Evolutionary conservation across 2,113 vertebrate species (phyloP).

Genomic region (Struthio camelus): DNA sequence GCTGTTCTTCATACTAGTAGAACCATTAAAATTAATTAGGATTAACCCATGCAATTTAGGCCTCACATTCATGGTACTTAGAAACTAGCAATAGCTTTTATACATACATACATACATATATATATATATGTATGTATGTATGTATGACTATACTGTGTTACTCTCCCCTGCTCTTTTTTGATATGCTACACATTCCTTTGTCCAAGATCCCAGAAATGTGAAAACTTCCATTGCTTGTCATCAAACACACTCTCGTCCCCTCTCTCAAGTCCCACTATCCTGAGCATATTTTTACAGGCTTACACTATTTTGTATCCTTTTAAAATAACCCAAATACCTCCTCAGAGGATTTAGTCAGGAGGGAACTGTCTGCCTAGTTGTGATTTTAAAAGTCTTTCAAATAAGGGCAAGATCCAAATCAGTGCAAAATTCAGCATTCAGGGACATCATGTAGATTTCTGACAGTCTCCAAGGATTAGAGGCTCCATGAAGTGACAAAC

Average conservation of each 20-base stretch:
- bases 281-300: neutral
- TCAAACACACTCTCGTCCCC: neutral
- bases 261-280: neutral
- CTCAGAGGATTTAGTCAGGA: neutral
- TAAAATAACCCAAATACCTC: neutral
- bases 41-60: slow-evolving; percentile 6
- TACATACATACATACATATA: no score
- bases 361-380: neutral
- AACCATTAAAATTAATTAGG: slow-evolving; percentile 6
- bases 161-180: neutral
- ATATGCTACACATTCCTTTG: neutral
- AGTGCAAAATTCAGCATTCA: neutral
- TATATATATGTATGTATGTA: no score
- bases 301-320: neutral
- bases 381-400: slow-evolving; percentile 33
- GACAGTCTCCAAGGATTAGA: neutral
- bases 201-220: neutral
- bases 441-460: slow-evolving; percentile 5
- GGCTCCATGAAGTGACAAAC: neutral
- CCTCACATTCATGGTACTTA: neutral
- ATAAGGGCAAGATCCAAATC: neutral
- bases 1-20: slow-evolving; percentile 7
- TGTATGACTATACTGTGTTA: neutral
- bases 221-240: neutral
- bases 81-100: neutral